These are phyloP conservation scores for Aphis gossypii DNA, from an alignment of 1,140 invertebrate genomes.

Conservation along the genomic window DNA sequence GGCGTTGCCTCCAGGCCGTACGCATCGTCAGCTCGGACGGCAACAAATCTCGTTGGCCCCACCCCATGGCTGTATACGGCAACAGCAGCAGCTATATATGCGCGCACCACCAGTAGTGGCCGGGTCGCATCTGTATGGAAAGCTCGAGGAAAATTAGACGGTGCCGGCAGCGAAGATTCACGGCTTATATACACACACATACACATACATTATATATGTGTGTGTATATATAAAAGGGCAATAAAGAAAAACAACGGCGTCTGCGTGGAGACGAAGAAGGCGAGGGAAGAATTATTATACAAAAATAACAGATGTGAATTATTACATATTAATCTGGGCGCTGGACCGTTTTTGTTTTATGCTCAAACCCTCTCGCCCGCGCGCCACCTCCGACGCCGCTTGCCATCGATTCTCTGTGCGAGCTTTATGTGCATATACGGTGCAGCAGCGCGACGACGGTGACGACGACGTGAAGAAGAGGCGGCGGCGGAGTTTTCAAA, in stretches of 20 bases:
- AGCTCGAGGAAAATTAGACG: slow-evolving; percentile 55
- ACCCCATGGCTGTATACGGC: not conserved
- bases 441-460: not conserved
- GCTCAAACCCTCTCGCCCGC: not conserved
- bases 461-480: not conserved
- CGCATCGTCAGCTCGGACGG: slow-evolving; percentile 56
- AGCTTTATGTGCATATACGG: not conserved
- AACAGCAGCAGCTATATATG: not conserved
- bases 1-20: slow-evolving; percentile 5
- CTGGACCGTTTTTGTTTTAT: slow-evolving; percentile 56
- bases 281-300: slow-evolving; percentile 58
- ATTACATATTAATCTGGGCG: slow-evolving; percentile 59
- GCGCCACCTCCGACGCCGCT: not conserved
- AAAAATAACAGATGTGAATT: slow-evolving; percentile 60
- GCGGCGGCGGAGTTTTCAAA: slow-evolving; percentile 36
- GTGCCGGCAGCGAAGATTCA: slow-evolving; percentile 50
- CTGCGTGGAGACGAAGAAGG: slow-evolving; percentile 68
- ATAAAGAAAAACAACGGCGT: slow-evolving; percentile 51
- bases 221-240: not conserved
- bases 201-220: not conserved
- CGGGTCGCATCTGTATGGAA: slow-evolving; percentile 56
- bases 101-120: not conserved
- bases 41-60: slow-evolving; percentile 43
- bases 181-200: slow-evolving; percentile 17
- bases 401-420: not conserved